Evolutionary conservation across 2,888 invertebrate genomes (phyloP).

Genomic region (Pseudococcus longispinus): DNA sequence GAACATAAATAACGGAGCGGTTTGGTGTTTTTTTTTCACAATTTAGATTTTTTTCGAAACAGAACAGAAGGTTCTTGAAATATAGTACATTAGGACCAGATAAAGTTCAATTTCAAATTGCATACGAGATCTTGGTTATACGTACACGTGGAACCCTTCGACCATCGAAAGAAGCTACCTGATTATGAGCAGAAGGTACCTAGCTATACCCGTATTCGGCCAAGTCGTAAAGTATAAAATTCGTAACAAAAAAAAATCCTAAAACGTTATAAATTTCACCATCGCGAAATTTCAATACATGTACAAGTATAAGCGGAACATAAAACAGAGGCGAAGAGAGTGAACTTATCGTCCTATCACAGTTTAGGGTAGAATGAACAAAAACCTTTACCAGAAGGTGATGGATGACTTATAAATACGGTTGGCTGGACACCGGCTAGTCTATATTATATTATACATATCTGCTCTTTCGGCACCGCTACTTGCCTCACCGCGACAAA

Average conservation of each 20-base stretch:
- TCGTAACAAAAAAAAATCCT: background rate
- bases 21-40: background rate
- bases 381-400: slow-evolving; percentile 55
- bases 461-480: slow-evolving; percentile 46
- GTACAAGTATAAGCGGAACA: slow-evolving; percentile 29
- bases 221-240: background rate
- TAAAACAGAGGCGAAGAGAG: slow-evolving; percentile 45
- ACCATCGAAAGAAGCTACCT: too few relatives aligned
- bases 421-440: slow-evolving; percentile 55
- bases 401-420: slow-evolving; percentile 56
- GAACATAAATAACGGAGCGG: background rate
- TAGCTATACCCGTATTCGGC: background rate
- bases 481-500: slow-evolving; percentile 28
- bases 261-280: slow-evolving; percentile 22
- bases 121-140: too few relatives aligned
- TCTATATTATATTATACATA: slow-evolving; percentile 47
- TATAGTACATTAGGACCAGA: too few relatives aligned
- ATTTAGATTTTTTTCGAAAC: background rate
- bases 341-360: slow-evolving; percentile 54
- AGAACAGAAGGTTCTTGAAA: background rate
- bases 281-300: slow-evolving; percentile 43
- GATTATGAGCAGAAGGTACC: background rate
- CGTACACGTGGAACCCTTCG: too few relatives aligned
- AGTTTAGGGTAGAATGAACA: slow-evolving; percentile 55
- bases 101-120: too few relatives aligned